Base-by-base conservation (phyloP, 2,888 invertebrate species). In the Ecliptopera silaceata region DNA sequence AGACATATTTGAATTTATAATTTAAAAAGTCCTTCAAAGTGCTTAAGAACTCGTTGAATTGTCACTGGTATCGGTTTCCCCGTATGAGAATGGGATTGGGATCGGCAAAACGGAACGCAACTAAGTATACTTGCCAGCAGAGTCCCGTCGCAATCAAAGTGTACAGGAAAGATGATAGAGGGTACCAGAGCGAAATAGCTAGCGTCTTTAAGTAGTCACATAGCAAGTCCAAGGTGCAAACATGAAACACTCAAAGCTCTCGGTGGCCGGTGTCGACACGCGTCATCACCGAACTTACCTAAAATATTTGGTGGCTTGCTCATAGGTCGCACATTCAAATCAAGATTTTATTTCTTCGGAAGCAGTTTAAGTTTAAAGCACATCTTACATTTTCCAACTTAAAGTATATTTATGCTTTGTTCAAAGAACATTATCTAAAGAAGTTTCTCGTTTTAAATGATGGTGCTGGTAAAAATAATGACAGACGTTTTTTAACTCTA, bases 201-300 rank as follows among this genome's bases (percentile, higher is more conserved):
- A 90, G 90, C 89, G 84, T 87, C 80, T 87, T 79, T 87, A n/a
- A 86, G 83, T 88, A 86, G 86, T 90, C 87, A 90, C 90, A 91
- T 88, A 91, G 91, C 92, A 91, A 91, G 90, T 91, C 91, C 91
- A 92, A 91, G 91, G 92, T 92, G 92, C 92, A 92, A 91, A 92
- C 92, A 92, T 91, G 91, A 90, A 92, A 92, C 92, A 92, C 90
- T 91, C 89, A 92, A 92, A 92, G 92, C 92, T 90, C 90, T 91
- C 84, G 87, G 88, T 91, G 86, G 85, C 82, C 84, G 80, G 80
- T 75, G 75, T 74, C 74, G 79, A 84, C 76, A 74, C 77, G 69
- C 74, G 74, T 80, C 81, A 70, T 75, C 81, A 84, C 84, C 85
- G 86, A 81, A 88, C 86, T 86, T 88, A 88, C 88, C 87, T 82